Base-by-base conservation (phyloP, 2,797 vertebrate species). In the Allobates femoralis region DNA sequence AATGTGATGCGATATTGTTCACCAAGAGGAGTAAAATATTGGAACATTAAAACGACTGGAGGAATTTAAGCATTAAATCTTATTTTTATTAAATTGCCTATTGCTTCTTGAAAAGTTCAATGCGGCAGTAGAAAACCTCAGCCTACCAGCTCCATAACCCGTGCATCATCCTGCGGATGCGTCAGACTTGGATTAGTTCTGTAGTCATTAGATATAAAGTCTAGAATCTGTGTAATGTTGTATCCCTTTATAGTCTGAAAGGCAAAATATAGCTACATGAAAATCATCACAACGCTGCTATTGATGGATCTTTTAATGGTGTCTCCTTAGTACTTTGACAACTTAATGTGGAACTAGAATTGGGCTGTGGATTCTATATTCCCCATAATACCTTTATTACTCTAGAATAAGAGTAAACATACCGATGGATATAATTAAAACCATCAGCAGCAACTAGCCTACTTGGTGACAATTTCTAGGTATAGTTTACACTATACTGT, bases 21-120 rank as follows among this genome's bases (percentile, higher is more conserved):
- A 51, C 67, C 30, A 18, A 69, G 50, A 69, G 62, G 62, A 77
- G 32, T 66, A 73, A 79, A 79, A 84, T 79, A 71, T 60, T 84
- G 55, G 14, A 58, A 19, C 34, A 87, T 73, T 83, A 62, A 79
- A 71, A 79, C 32, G 21, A 37, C 80, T 79, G 71, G 28, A 51
- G 62, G 32, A 60, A 26, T 64, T 81, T 74, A 74, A 53, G 55
- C 18, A 62, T 80, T 64, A 41, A 30, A 18, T 83, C 55, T 50
- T 77, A 66, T 53, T 83, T 84, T 51, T 66, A 67, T 78, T 56
- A 51, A 79, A 85, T 56, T 69, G 60, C n/a, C 28, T 28, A 34
- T n/a, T 85, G 50, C 50, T 34, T 53, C 58, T 66, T 77, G 56
- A 75, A 84, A 84, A 84, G 71, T 76, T 83, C 55, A 84, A 12